Conservation (phyloP, 2,888 invertebrate genomes). For the Campaea margaritaria region DNA sequence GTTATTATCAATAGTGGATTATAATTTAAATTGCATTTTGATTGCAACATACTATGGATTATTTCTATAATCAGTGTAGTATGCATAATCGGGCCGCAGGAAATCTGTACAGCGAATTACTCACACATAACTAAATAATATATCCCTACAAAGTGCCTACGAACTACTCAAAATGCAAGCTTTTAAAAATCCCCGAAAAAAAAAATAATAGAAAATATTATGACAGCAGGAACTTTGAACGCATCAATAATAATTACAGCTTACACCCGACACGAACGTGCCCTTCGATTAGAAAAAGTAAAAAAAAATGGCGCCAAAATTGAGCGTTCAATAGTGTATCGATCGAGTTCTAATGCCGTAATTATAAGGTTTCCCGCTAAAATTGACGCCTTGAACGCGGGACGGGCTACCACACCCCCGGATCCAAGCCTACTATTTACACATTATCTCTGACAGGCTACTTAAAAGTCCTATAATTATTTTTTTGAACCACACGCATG, state of each 20-base stretch:
- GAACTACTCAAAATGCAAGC: background rate
- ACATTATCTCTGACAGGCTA: conserved; percentile 82
- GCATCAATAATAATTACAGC: conserved; percentile 71
- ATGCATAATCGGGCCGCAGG: too few species aligned
- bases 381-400: conserved; percentile 75
- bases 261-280: conserved; percentile 48
- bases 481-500: conserved; percentile 69
- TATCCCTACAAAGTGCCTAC: too few species aligned
- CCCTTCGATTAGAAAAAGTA: conserved; percentile 55
- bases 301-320: conserved; percentile 58
- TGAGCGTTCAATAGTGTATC: conserved; percentile 75
- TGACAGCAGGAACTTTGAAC: conserved; percentile 68
- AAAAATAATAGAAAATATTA: conserved; percentile 60
- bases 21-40: too few species aligned
- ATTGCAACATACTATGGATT: too few species aligned
- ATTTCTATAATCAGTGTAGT: too few species aligned
- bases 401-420: conserved; percentile 46
- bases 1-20: too few species aligned
- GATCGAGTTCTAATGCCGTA: conserved; percentile 81
- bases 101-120: too few species aligned
- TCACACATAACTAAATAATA: too few species aligned
- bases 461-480: conserved; percentile 80
- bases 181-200: background rate
- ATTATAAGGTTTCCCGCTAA: conserved; percentile 73
- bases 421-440: conserved; percentile 77